Evolutionary conservation across 2,888 invertebrate species (phyloP).

Genomic region (Pegoplata infirma): DNA sequence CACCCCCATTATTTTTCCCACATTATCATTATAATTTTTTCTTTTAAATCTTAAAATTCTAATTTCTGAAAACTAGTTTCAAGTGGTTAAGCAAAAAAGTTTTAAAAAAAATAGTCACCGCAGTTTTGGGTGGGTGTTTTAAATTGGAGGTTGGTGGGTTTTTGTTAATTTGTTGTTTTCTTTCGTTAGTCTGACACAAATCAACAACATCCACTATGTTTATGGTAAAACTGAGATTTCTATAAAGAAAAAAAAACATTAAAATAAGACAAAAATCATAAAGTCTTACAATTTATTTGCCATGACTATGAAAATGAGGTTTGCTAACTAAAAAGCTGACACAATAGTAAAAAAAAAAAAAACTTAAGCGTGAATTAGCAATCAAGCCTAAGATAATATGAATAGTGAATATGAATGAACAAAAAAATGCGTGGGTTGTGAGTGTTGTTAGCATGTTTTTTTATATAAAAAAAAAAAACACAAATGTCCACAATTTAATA

Average conservation of each 20-base stretch:
- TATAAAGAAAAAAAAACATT: slow-evolving; percentile 8
- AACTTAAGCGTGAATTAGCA: slow-evolving; percentile 54
- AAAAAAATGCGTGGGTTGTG: slow-evolving; percentile 58
- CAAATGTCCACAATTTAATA: slow-evolving; percentile 46
- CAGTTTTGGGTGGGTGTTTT: slow-evolving; percentile 50
- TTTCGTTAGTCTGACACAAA: slow-evolving; percentile 29
- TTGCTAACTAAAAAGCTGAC: slow-evolving; percentile 22
- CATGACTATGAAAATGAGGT: slow-evolving; percentile 52
- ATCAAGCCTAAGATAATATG: slow-evolving; percentile 59
- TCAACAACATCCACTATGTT: slow-evolving; percentile 29
- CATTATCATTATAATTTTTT: background rate
- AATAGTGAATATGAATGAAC: slow-evolving; percentile 24
- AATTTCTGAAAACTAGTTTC: slow-evolving; percentile 21
- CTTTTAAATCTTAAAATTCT: background rate
- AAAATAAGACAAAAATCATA: slow-evolving; percentile 24
- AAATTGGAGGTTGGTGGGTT: slow-evolving; percentile 51
- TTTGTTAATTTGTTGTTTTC: slow-evolving; percentile 26
- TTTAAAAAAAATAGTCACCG: background rate
- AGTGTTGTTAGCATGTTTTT: slow-evolving; percentile 36
- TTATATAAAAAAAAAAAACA: slow-evolving; percentile 8
- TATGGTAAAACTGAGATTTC: slow-evolving; percentile 33
- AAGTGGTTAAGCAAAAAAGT: background rate
- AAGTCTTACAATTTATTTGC: slow-evolving; percentile 55
- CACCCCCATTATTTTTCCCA: background rate
- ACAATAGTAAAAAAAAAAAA: slow-evolving; percentile 28